Base-by-base conservation (phyloP, 2,113 vertebrate genomes). In the Pedetes capensis region DNA sequence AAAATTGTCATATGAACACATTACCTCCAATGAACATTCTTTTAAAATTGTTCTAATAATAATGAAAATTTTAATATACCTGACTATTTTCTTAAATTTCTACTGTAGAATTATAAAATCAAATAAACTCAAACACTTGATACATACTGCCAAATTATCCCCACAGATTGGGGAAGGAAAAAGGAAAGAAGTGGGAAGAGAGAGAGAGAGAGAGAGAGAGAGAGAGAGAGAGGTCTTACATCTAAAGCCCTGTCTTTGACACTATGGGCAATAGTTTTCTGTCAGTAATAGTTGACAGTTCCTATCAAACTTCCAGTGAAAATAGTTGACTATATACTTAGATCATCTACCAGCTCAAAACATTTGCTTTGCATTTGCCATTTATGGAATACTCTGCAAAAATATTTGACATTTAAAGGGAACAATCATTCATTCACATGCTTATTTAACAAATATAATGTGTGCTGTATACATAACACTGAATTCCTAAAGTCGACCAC, bases 361-460 rank as follows among this genome's bases (percentile, higher is more conserved):
- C 61, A 64, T 34, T 71, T 79, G 37, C 39, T 76, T 93, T 84
- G 12, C n/a, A 6, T 80, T 92, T 79, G 20, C 13, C 2, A 0
- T n/a, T 3, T 42, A 27, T 20, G 66, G 44, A 80, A 25, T 18
- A 51, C 39, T 29, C 8, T 66, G 10, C 37, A 66, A 66, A 39
- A 23, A 88, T 37, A 34, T 76, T 51, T 69, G 20, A 16, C 49
- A 83, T 6, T 23, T 39, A 25, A 1, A 32, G 39, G 44, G 25
- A 71, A 78, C 13, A 23, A 59, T 44, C 7, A 34, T 12, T 84
- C 18, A 39, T 8, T 57, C 61, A 6, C 47, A 47, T 25, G 47
- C 42, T 76, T 85, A 76, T 61, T 59, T 76, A 83, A 79, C n/a
- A 74, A 37, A 68, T 83, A 14, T 39, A 69, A 16, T 76, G 17